Conservation (phyloP, 2,797 vertebrate species). For the Gambusia yucatana region DNA sequence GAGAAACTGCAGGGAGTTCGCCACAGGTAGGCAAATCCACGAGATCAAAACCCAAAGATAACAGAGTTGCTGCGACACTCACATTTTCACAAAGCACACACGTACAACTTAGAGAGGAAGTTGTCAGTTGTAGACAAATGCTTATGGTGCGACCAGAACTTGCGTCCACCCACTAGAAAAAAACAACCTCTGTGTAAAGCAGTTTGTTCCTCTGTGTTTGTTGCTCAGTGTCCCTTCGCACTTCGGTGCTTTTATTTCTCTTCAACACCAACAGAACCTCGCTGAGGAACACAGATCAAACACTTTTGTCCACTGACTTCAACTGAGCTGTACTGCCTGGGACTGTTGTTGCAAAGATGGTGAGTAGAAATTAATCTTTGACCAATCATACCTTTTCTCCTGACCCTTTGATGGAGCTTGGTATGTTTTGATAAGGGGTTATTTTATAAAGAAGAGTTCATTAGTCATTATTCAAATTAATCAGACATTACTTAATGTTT, state of each 20-base stretch:
- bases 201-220: constrained; percentile 28
- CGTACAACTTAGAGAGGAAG: constrained; percentile 65
- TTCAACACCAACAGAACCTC: constrained; percentile 45
- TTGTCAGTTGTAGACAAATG: constrained; percentile 48
- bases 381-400: neutral
- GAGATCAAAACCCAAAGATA: constrained; percentile 70
- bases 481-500: constrained; percentile 5
- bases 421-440: neutral
- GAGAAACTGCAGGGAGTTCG: constrained; percentile 62
- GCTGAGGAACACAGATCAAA: constrained; percentile 45
- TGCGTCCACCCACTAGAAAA: constrained; percentile 32
- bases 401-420: neutral
- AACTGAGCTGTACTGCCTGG: constrained; percentile 19
- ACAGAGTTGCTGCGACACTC: constrained; percentile 26
- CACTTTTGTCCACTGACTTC: neutral
- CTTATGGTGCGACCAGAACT: constrained; percentile 28
- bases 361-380: constrained; percentile 47
- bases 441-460: neutral
- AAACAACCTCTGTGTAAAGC: constrained; percentile 5
- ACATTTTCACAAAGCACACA: constrained; percentile 41
- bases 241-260: constrained; percentile 19
- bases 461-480: neutral
- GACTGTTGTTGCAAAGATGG: constrained; percentile 52
- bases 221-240: constrained; percentile 11
- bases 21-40: constrained; percentile 76